A percentile compares a stretch with the other conserved stretches of the same genome.
Conservation (phyloP, 2,888 invertebrate genomes). For the Leptogaster cylindrica region DNA sequence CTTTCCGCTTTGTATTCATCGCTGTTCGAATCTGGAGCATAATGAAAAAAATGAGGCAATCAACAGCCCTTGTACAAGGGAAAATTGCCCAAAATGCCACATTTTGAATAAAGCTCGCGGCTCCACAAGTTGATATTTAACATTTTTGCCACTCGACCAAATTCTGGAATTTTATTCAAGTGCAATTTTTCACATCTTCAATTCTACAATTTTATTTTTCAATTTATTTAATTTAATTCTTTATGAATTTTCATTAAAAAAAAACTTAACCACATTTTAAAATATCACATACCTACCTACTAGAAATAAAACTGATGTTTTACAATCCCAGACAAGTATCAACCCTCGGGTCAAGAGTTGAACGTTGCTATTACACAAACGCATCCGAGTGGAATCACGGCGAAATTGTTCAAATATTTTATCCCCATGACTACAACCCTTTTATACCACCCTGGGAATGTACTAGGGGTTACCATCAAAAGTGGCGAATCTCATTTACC, state of each 20-base stretch:
- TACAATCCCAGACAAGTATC: not conserved
- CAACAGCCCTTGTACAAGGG: not conserved
- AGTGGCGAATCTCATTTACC: slow-evolving; percentile 28
- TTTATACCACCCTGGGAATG: no score
- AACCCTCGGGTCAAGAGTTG: not conserved
- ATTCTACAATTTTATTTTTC: no score
- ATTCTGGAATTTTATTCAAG: slow-evolving; percentile 9
- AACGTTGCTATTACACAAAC: not conserved
- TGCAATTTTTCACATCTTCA: slow-evolving; percentile 30
- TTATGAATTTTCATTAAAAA: slow-evolving; percentile 22
- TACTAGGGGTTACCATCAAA: slow-evolving; percentile 6
- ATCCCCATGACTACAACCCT: no score
- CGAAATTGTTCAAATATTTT: slow-evolving; percentile 14
- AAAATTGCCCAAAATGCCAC: not conserved
- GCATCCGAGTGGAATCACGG: slow-evolving; percentile 17
- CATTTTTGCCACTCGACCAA: not conserved
- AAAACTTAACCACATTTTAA: slow-evolving; percentile 19
- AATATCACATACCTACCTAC: not conserved
- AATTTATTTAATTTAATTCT: no score
- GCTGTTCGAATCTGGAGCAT: no score
- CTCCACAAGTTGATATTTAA: slow-evolving; percentile 23
- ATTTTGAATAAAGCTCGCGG: not conserved
- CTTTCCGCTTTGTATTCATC: no score
- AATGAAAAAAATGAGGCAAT: not conserved
- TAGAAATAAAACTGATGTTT: slow-evolving; percentile 22